Percentiles rank a stretch among this genome's conserved stretches.
Conservation (phyloP, 1,140 invertebrate species). For the Sycophila sp. region DNA sequence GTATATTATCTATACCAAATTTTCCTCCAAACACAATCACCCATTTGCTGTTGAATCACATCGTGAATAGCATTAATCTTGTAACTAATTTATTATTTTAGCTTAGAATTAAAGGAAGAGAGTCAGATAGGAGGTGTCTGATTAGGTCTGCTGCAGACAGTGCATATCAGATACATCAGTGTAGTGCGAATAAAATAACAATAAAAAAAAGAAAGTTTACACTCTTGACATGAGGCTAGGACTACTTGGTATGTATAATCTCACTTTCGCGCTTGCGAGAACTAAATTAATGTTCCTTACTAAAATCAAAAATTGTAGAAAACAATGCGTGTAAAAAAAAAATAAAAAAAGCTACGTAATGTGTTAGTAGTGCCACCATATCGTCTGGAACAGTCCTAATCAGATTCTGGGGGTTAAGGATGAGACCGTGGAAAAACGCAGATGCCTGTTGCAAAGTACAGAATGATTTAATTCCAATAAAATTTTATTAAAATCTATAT, state of each 20-base stretch:
- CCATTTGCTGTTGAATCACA: conserved; percentile 14
- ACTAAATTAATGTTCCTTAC: background rate
- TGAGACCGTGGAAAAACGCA: conserved; percentile 57
- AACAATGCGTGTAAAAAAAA: conserved; percentile 23
- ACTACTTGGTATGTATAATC: conserved; percentile 1
- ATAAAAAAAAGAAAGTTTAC: conserved; percentile 26
- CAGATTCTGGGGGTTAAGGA: conserved; percentile 59
- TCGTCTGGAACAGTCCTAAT: conserved; percentile 67
- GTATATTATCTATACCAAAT: background rate
- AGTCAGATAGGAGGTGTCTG: conserved; percentile 52
- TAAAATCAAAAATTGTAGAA: conserved; percentile 13
- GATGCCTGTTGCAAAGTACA: conserved; percentile 43
- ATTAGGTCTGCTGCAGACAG: conserved; percentile 63
- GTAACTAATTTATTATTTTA: conserved; percentile 26
- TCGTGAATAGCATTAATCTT: conserved; percentile 20
- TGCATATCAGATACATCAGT: conserved; percentile 43
- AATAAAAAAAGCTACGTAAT: conserved; percentile 24
- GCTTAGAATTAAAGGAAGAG: conserved; percentile 38
- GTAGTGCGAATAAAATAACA: conserved; percentile 45
- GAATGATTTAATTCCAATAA: background rate
- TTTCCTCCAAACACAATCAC: conserved; percentile 25
- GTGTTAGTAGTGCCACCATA: conserved; percentile 58
- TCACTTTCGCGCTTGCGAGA: background rate
- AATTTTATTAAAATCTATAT: background rate
- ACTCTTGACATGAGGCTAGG: conserved; percentile 9